phyloP scores from a whole-genome alignment of 2,113 vertebrate species.

The Phalacrocorax pelagicus region DNA sequence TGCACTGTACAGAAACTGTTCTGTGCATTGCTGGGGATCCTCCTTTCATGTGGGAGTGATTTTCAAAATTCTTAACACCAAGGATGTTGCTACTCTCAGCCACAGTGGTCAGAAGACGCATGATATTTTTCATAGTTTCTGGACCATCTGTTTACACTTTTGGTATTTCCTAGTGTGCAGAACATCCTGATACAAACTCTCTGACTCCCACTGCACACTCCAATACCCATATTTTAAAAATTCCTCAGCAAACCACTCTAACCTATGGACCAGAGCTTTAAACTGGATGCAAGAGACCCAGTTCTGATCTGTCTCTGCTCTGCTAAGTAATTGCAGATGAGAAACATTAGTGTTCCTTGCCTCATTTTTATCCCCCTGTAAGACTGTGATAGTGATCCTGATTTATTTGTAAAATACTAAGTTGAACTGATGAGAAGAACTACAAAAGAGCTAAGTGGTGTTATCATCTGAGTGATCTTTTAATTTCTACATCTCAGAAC shows the following conservation, averaged over 20 bases:
- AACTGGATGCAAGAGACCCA: neutral
- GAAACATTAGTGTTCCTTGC: neutral
- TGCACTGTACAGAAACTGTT: neutral
- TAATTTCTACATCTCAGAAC: neutral
- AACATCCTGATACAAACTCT: neutral
- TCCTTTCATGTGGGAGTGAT: conserved; percentile 29
- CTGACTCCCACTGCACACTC: neutral
- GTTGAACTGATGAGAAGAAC: neutral
- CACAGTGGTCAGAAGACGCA: neutral
- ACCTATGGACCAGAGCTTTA: neutral
- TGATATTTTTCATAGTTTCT: neutral
- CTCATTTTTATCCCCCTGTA: neutral
- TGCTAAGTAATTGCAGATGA: neutral
- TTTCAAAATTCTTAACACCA: neutral
- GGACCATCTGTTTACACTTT: neutral
- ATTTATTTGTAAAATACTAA: neutral
- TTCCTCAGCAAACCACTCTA: neutral
- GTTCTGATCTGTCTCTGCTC: neutral
- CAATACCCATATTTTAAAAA: neutral
- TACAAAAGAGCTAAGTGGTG: neutral
- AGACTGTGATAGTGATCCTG: neutral
- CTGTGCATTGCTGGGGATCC: neutral
- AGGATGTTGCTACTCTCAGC: neutral
- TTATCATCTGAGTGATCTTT: neutral
- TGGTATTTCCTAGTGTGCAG: neutral